These are phyloP conservation scores for Chrosomus eos DNA, from an alignment of 2,797 vertebrate genomes.

Conservation along the genomic window DNA sequence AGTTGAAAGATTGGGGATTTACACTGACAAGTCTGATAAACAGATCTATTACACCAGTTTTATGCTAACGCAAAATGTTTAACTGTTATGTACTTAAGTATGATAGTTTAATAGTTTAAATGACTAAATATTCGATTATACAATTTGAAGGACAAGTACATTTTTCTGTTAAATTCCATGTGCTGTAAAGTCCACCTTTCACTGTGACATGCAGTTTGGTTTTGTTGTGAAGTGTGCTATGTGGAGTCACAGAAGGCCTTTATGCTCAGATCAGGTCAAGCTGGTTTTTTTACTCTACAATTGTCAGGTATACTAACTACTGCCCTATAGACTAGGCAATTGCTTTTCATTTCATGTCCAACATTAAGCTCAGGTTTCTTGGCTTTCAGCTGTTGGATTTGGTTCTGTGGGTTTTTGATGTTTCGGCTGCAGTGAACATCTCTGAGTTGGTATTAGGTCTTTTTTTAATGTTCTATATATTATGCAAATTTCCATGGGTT, in stretches of 20 bases:
- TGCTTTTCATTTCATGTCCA: neutral
- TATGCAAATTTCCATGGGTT: neutral
- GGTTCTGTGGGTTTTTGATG: constrained; percentile 1
- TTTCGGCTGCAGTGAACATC: constrained; percentile 4
- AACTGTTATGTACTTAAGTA: neutral
- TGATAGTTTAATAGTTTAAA: neutral
- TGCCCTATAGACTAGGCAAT: neutral
- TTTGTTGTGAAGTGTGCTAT: neutral
- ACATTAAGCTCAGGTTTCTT: neutral
- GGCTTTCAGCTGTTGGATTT: constrained; percentile 15
- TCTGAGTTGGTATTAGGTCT: neutral
- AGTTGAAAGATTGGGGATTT: neutral
- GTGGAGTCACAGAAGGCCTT: neutral
- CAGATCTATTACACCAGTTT: neutral
- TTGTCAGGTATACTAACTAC: too few species aligned
- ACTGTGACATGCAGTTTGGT: neutral
- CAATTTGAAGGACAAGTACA: neutral
- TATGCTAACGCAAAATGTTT: neutral
- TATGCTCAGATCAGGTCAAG: constrained; percentile 40
- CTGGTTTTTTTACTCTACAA: constrained; percentile 20
- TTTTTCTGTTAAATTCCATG: neutral
- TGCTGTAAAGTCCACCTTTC: neutral
- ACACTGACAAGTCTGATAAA: neutral
- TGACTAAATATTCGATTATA: neutral
- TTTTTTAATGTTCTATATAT: neutral